Conservation (phyloP, 2,888 invertebrate species). For the Clanis bilineata region DNA sequence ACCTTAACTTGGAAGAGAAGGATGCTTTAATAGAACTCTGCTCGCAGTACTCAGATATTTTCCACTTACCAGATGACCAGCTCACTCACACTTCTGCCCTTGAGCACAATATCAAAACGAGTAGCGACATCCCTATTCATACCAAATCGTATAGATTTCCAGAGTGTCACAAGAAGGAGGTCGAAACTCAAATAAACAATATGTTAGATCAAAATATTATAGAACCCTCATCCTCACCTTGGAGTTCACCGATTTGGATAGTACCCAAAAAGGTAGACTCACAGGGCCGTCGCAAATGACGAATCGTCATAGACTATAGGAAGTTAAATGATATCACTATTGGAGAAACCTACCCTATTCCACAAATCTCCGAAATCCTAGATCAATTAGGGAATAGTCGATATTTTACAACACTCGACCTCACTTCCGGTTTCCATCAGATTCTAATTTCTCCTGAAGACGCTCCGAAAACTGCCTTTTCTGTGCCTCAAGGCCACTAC, state of each 20-base stretch:
- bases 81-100: not conserved
- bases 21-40: not conserved
- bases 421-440: slow-evolving; percentile 5
- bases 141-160: not conserved
- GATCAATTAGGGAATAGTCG: not conserved
- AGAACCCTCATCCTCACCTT: not conserved
- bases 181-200: not conserved
- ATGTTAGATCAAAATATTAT: slow-evolving; percentile 2
- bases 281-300: not conserved
- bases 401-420: slow-evolving; percentile 4
- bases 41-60: not conserved
- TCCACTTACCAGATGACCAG: not conserved
- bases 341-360: slow-evolving; percentile 2
- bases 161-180: not conserved
- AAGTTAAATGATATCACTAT: slow-evolving; percentile 3
- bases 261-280: not conserved
- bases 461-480: not conserved
- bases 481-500: not conserved
- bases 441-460: not conserved
- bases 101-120: not conserved
- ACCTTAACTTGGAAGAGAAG: not conserved
- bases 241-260: no score
- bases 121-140: not conserved
- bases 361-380: not conserved
- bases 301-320: not conserved